phyloP scores from a whole-genome alignment of 1,140 invertebrate genomes.

The Drosophila subpulchrella region DNA sequence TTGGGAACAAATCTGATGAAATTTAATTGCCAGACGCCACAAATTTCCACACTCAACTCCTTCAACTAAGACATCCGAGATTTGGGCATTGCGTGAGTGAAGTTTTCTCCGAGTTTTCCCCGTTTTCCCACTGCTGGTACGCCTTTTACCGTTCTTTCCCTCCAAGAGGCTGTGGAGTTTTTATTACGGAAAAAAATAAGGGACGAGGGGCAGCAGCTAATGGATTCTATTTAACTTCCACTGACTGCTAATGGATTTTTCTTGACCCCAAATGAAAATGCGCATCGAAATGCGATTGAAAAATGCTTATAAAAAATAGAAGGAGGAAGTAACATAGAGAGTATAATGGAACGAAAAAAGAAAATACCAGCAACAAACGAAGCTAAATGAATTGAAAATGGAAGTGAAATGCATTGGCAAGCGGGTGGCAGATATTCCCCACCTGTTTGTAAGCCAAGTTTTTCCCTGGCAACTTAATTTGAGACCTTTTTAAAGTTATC shows the following conservation, averaged over 20 bases:
- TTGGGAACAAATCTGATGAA: constrained; percentile 42
- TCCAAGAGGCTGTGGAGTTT: constrained; percentile 52
- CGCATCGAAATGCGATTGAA: constrained; percentile 83
- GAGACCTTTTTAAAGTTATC: background rate
- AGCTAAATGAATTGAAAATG: constrained; percentile 79
- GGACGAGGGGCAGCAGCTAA: constrained; percentile 63
- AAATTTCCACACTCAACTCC: constrained; percentile 31
- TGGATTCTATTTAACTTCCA: constrained; percentile 84
- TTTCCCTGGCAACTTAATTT: constrained; percentile 13
- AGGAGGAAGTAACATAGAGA: constrained; percentile 55
- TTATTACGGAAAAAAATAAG: constrained; percentile 65
- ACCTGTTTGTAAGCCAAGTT: constrained; percentile 21
- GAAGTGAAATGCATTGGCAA: constrained; percentile 63
- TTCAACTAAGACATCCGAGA: constrained; percentile 32
- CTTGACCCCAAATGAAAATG: constrained; percentile 84
- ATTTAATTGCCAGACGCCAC: constrained; percentile 61
- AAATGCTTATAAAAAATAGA: constrained; percentile 77
- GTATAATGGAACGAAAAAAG: constrained; percentile 45
- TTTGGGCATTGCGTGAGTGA: constrained; percentile 63
- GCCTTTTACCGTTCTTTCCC: constrained; percentile 48
- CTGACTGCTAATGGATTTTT: constrained; percentile 84
- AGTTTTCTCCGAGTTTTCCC: constrained; percentile 21
- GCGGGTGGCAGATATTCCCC: background rate
- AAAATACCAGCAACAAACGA: constrained; percentile 48
- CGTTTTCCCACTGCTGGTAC: constrained; percentile 12